Percentiles rank a stretch among this genome's conserved stretches.
Conservation (phyloP, 2,888 invertebrate species). For the Hydroisotoma schaefferi region DNA sequence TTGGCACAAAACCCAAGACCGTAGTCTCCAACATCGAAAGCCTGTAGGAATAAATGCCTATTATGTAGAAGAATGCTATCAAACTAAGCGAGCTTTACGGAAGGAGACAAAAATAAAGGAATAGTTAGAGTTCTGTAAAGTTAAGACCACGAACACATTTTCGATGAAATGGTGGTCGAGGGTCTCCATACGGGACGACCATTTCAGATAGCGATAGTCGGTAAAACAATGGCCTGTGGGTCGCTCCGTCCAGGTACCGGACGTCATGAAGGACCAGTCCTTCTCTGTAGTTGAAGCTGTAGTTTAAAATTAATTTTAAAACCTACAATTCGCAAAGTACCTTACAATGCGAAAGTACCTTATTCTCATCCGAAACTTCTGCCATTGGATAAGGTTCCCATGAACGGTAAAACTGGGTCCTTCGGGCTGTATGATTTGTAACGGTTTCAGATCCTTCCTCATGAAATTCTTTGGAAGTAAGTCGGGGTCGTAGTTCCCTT, state of each 20-base stretch:
- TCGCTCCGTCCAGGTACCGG: constrained; percentile 34
- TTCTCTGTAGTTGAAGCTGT: constrained; percentile 41
- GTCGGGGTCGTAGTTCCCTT: constrained; percentile 39
- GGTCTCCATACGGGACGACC: constrained; percentile 43
- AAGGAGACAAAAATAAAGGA: not conserved
- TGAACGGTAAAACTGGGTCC: constrained; percentile 43
- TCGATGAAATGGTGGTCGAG: constrained; percentile 41
- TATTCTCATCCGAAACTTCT: constrained; percentile 37
- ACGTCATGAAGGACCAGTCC: constrained; percentile 43
- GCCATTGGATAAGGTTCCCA: constrained; percentile 41
- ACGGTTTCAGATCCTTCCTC: constrained; percentile 39
- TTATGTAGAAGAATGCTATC: too few relatives aligned
- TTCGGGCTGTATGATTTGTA: constrained; percentile 36
- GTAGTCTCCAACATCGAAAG: constrained; percentile 35
- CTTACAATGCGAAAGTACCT: constrained; percentile 15
- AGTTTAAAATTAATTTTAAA: not conserved
- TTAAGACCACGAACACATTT: constrained; percentile 37
- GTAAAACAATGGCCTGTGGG: constrained; percentile 33
- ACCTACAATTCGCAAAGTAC: not conserved
- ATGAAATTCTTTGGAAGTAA: constrained; percentile 18
- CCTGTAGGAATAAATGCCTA: too few relatives aligned
- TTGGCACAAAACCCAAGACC: constrained; percentile 39
- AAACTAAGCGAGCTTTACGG: too few relatives aligned
- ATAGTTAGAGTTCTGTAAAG: not conserved
- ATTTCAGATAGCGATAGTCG: constrained; percentile 40